Evolutionary conservation across 2,797 vertebrate species (phyloP).

Genomic region (Trematomus bernacchii): DNA sequence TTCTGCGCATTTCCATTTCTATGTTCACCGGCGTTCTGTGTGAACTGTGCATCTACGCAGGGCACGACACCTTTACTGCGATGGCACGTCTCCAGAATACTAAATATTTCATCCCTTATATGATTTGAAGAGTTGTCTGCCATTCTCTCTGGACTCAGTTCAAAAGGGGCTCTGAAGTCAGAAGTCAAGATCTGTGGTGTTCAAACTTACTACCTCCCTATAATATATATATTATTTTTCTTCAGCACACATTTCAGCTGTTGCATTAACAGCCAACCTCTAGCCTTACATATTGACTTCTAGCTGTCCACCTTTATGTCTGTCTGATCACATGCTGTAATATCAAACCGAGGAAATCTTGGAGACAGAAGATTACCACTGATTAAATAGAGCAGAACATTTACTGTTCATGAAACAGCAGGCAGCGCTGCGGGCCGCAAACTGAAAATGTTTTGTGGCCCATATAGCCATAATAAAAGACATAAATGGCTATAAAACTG

Average conservation of each 20-base stretch:
- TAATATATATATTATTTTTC: slow-evolving; percentile 9
- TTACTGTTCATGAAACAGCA: slow-evolving; percentile 33
- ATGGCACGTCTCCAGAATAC: slow-evolving; percentile 55
- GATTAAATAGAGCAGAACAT: slow-evolving; percentile 19
- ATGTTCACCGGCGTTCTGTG: slow-evolving; percentile 29
- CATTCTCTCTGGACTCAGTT: slow-evolving; percentile 29
- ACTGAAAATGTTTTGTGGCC: slow-evolving; percentile 2
- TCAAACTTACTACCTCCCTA: slow-evolving; percentile 27
- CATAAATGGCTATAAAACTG: background rate
- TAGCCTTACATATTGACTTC: slow-evolving; percentile 10
- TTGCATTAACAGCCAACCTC: slow-evolving; percentile 18
- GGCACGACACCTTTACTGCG: slow-evolving; percentile 33
- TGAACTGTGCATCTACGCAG: slow-evolving; percentile 51
- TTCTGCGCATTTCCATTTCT: slow-evolving; percentile 37
- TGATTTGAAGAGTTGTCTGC: slow-evolving; percentile 35
- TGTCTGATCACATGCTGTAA: slow-evolving; percentile 6
- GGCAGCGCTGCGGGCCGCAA: slow-evolving; percentile 14
- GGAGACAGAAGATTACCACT: background rate
- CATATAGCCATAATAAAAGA: background rate
- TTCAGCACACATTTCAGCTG: background rate
- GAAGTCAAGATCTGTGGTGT: slow-evolving; percentile 35
- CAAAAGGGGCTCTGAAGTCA: slow-evolving; percentile 46
- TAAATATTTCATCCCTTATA: slow-evolving; percentile 58
- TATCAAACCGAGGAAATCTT: background rate
- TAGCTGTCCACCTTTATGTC: slow-evolving; percentile 1